Base-by-base conservation (phyloP, 2,797 vertebrate species). In the Coregonus suidteri region DNA sequence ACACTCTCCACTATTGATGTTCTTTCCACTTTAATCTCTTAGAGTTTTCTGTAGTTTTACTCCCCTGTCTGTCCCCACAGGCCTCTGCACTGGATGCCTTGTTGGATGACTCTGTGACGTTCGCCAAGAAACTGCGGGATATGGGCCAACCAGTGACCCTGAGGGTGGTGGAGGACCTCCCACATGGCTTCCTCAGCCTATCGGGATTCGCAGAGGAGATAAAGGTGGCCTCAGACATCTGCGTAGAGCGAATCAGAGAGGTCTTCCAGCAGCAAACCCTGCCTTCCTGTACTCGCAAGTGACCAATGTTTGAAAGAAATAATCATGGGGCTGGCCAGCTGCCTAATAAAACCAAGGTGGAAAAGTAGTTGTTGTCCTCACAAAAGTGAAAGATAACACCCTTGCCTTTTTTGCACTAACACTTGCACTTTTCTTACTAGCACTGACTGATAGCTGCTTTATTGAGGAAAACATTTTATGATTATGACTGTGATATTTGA, bases 71-170 rank as follows among this genome's bases (percentile, higher is more conserved):
- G 3, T 80, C 56, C 70, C 0, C 15, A 0, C 88, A 98, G 96
- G 96, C 95, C 0, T 96, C 96, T 0, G 96, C 95, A 13, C 91
- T 97, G 82, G 97, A 98, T 71, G 96, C 96, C 16, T 86, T 98
- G 88, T 90, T 98, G 85, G 97, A 97, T 0, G 97, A 98, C 88
- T 96, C 97, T 0, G 96, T 98, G 86, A 96, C 95, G 94, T 95
- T 98, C 35, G 96, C 96, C 25, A 94, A 95, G 89, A 95, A 95
- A 72, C 93, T 98, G 80, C 92, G 94, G 0, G 76, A 83, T 30
- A 90, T 96, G 79, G 91, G 89, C 25, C 95, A 92, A 79, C 94
- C 94, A 0, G 96, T 97, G 83, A 95, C 87, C 0, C 90, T 97
- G 81, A 91, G 87, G 0, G 95, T 97, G 77, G 93, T 97, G 72